Evolutionary conservation across 2,113 vertebrate genomes (phyloP).

Genomic region (Phoenicopterus ruber): DNA sequence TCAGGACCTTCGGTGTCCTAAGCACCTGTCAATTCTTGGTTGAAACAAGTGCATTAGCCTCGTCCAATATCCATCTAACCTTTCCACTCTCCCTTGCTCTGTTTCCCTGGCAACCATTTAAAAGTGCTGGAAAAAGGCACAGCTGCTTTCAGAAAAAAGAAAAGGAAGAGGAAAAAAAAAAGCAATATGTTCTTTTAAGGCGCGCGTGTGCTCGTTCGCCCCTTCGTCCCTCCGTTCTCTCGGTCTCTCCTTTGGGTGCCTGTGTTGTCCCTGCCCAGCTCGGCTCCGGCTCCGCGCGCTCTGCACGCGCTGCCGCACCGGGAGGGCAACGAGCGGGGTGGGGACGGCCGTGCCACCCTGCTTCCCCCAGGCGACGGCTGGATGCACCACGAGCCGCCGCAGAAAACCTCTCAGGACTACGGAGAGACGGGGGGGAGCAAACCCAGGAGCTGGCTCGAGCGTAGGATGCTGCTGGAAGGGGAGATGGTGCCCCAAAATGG

Average conservation of each 20-base stretch:
- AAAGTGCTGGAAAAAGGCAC: conserved; percentile 74
- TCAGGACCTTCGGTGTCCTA: conserved; percentile 58
- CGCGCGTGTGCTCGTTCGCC: background rate
- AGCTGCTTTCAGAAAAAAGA: conserved; percentile 62
- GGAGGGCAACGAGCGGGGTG: conserved; percentile 16
- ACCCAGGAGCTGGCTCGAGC: background rate
- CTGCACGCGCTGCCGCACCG: accelerated
- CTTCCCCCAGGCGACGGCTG: background rate
- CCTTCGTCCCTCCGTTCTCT: background rate
- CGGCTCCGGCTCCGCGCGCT: background rate
- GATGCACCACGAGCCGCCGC: accelerated
- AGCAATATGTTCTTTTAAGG: conserved; percentile 52
- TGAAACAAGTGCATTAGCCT: conserved; percentile 74
- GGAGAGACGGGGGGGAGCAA: accelerated
- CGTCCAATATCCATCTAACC: conserved; percentile 75
- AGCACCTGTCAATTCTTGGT: conserved; percentile 72
- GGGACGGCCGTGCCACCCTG: background rate
- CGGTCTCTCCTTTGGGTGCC: background rate
- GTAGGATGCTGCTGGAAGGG: background rate
- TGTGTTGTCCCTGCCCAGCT: background rate
- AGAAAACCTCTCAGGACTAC: background rate
- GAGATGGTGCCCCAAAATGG: background rate
- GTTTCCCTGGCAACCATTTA: conserved; percentile 80
- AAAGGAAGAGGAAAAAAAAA: background rate
- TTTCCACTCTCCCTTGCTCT: conserved; percentile 74